Base-by-base conservation (phyloP, 1,140 invertebrate species). In the Zaprionus taronus region DNA sequence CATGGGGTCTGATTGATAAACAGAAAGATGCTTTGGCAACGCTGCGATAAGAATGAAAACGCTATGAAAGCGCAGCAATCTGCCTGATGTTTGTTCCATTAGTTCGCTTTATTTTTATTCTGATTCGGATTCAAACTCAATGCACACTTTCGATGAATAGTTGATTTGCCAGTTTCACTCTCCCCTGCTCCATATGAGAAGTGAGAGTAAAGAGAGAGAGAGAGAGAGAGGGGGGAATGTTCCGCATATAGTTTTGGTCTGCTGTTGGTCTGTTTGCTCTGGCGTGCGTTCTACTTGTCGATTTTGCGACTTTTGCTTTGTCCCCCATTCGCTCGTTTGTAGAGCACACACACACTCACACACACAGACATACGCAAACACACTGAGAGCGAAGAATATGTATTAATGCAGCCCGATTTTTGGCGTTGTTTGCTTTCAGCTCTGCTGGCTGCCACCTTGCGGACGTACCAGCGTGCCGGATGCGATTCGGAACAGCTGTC, bases 401-500 rank as follows among this genome's bases (percentile, higher is more conserved):
- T 77, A 79, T 76, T 76, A 76, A 76, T 72, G 68, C 55, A 58
- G 24, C 60, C 17, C 53, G 67, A 63, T 57, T 75, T 68, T 75
- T 36, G 53, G 44, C 51, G 15, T 41, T 81, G 56, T 72, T 72
- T 79, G 36, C 60, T 91, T 87, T 72, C 94, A 98, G 97, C 97
- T 91, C 94, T 98, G 55, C 95, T 98, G 75, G 95, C 97, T 81
- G 96, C 96, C 51, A 98, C 97, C n/a, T 94, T 98, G 74, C 95
- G 96, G 83, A 98, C 97, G 24, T 97, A 97, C 93, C 97, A 98
- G 92, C 95, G 96, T 75, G 96, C 96, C 7, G 96, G 96, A 11
- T 98, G 98, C 93, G 97, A 98, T 91, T 96, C 97, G 41, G 96
- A 98, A 81, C 94, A 95, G 82, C 95, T 98, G 93, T 95, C 95